Evolutionary conservation across 2,888 invertebrate genomes (phyloP).

Genomic region (Globia sparganii): DNA sequence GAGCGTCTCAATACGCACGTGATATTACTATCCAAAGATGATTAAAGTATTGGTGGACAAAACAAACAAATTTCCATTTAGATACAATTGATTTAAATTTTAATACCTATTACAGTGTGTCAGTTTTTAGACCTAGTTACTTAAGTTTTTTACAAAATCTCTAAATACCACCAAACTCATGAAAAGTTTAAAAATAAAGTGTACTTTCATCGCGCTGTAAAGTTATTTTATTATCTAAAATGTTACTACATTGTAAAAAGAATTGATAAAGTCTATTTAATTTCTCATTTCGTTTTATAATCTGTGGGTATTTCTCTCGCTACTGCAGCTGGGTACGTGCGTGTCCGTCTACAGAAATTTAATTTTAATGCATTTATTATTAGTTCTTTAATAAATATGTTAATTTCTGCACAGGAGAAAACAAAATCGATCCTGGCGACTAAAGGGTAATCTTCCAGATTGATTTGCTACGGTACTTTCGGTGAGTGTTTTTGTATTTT

Average conservation of each 20-base stretch:
- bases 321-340: slow-evolving; percentile 88
- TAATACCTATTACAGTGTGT: too few relatives aligned
- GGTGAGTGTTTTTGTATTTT: slow-evolving; percentile 84
- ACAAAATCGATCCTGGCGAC: slow-evolving; percentile 86
- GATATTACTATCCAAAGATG: too few relatives aligned
- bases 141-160: background rate
- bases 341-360: slow-evolving; percentile 68
- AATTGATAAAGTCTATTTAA: background rate
- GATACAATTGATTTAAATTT: too few relatives aligned
- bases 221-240: slow-evolving; percentile 5
- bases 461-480: slow-evolving; percentile 89
- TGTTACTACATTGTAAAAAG: slow-evolving; percentile 38
- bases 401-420: slow-evolving; percentile 82
- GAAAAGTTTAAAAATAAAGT: background rate
- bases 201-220: background rate
- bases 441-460: slow-evolving; percentile 84
- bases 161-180: background rate
- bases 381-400: slow-evolving; percentile 71
- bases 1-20: background rate
- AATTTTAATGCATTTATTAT: slow-evolving; percentile 72
- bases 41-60: background rate
- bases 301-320: slow-evolving; percentile 85
- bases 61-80: background rate
- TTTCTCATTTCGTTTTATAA: slow-evolving; percentile 34
- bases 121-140: too few relatives aligned